These are phyloP conservation scores for Stegodyphus dumicola DNA, from an alignment of 1,140 invertebrate genomes.

Conservation along the genomic window DNA sequence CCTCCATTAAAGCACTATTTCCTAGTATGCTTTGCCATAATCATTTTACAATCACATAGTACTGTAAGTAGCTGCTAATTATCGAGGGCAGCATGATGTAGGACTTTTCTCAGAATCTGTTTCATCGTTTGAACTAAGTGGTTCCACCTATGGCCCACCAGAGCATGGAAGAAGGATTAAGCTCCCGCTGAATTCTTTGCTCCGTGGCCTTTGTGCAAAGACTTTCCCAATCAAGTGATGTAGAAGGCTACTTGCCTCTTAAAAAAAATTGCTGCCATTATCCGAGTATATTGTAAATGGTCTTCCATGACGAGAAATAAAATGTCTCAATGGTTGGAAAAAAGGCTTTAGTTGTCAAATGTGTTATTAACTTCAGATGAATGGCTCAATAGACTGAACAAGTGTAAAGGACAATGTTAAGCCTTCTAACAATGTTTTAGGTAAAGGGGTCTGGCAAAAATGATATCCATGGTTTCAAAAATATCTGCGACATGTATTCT, in stretches of 20 bases:
- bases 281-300: constrained; percentile 66
- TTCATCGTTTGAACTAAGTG: constrained; percentile 10
- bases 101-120: neutral
- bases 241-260: constrained; percentile 62
- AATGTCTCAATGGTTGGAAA: neutral
- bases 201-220: constrained; percentile 60
- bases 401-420: constrained; percentile 24
- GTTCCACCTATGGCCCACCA: constrained; percentile 48
- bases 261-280: constrained; percentile 67
- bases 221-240: constrained; percentile 64
- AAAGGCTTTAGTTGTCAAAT: constrained; percentile 61
- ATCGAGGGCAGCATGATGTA: constrained; percentile 1
- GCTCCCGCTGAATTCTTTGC: constrained; percentile 66
- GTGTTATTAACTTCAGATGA: constrained; percentile 66
- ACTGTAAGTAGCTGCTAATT: constrained; percentile 22
- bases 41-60: constrained; percentile 13
- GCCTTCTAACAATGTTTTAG: constrained; percentile 60
- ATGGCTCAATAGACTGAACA: constrained; percentile 67
- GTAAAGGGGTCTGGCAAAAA: constrained; percentile 66
- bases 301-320: constrained; percentile 13
- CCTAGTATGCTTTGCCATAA: neutral
- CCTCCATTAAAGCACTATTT: no score
- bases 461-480: constrained; percentile 66
- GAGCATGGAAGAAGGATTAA: constrained; percentile 67
- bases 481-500: constrained; percentile 63